Conservation (phyloP, 2,888 invertebrate genomes). For the Galeruca laticollis region DNA sequence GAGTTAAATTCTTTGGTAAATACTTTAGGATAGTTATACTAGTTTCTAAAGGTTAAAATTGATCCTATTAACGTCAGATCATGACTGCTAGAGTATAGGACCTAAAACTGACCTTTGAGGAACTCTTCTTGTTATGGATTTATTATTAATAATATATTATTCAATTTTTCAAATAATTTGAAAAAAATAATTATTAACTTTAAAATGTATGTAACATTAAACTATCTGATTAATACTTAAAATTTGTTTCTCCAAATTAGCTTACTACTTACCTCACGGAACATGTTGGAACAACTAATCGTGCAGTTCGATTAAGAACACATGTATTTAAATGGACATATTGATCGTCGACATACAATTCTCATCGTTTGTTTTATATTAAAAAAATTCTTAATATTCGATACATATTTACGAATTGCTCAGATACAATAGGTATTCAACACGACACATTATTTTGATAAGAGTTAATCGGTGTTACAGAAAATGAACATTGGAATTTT, state of each 20-base stretch:
- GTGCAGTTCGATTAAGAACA: background rate
- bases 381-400: conserved; percentile 2
- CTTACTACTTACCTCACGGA: background rate
- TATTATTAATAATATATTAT: too few relatives aligned
- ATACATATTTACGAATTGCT: background rate
- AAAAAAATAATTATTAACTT: too few relatives aligned
- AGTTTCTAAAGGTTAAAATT: too few relatives aligned
- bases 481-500: background rate
- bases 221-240: too few relatives aligned
- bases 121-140: too few relatives aligned
- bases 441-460: background rate
- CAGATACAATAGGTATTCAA: conserved; percentile 3
- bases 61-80: too few relatives aligned
- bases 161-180: too few relatives aligned
- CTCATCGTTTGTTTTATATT: background rate
- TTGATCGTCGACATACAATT: background rate
- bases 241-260: background rate
- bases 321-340: background rate
- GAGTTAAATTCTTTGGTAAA: too few relatives aligned
- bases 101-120: too few relatives aligned
- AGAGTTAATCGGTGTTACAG: background rate
- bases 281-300: conserved; percentile 4
- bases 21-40: too few relatives aligned
- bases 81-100: too few relatives aligned
- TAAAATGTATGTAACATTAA: too few relatives aligned